Conservation (phyloP, 1,140 invertebrate genomes). For the Wasmannia auropunctata region DNA sequence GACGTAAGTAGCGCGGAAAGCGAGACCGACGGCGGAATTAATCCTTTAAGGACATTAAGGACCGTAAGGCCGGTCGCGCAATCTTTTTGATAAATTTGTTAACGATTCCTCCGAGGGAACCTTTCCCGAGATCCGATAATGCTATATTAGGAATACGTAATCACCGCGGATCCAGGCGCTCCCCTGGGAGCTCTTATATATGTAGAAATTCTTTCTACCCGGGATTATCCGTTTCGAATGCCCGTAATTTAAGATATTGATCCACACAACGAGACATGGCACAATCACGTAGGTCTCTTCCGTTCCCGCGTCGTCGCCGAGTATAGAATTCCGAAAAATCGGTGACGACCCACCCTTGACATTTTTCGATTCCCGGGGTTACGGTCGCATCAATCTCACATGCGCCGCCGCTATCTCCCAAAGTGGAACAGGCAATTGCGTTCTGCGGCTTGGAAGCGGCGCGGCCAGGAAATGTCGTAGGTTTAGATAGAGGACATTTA, state of each 20-base stretch:
- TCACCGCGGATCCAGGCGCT: not conserved
- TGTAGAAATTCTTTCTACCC: not conserved
- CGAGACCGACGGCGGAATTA: too few relatives aligned
- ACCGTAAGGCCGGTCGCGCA: not conserved
- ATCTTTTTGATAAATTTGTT: constrained; percentile 9
- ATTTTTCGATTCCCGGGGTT: constrained; percentile 1
- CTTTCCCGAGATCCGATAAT: not conserved
- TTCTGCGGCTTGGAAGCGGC: constrained; percentile 13
- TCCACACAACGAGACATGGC: not conserved
- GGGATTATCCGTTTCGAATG: not conserved
- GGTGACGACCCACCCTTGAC: constrained; percentile 1
- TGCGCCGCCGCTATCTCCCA: not conserved
- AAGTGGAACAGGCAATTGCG: constrained; percentile 15
- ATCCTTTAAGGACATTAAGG: constrained; percentile 8
- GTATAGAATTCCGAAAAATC: not conserved
- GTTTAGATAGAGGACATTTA: constrained; percentile 44
- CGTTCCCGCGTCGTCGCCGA: not conserved
- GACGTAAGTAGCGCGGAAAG: too few relatives aligned
- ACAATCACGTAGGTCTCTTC: too few relatives aligned
- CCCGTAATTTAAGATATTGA: not conserved
- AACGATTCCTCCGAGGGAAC: not conserved
- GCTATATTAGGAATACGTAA: not conserved
- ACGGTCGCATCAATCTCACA: constrained; percentile 12
- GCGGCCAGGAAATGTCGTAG: constrained; percentile 26
- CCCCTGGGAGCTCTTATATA: too few relatives aligned